Base-by-base conservation (phyloP, 2,888 invertebrate species). In the Agrotis clavis region DNA sequence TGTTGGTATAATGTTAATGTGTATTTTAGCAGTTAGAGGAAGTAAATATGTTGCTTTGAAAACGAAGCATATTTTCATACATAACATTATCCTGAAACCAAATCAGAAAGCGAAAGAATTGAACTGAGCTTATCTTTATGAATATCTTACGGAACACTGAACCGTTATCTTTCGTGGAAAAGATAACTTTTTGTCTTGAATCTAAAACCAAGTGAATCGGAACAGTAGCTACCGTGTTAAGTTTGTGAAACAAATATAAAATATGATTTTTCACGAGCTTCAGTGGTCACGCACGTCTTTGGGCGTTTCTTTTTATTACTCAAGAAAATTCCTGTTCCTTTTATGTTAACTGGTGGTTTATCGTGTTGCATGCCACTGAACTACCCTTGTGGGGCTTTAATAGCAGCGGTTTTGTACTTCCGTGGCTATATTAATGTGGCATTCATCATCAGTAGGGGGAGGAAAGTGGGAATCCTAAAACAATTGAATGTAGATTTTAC, bases 281-380 rank as follows among this genome's bases (percentile, higher is more conserved):
- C 85, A 87, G 83, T 91, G 93, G 93, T 94, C 94, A 94, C 94
- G 94, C 94, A 94, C 89, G 83, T 86, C 87, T 90, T 88, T 87
- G 87, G 90, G 89, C 89, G 90, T 91, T 92, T 89, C 91, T 91
- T 92, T 92, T 92, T 93, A 92, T 92, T 92, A 90, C 89, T 90
- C 85, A 90, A 92, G 92, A 90, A 88, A 93, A 92, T 91, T 90
- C 89, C 88, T 92, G 91, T 89, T 92, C 89, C 92, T 92, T 94
- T 94, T 93, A 94, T 93, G 93, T 92, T 92, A 93, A 92, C 92
- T 90, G 90, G 90, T 89, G 89, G 88, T 93, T 93, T 94, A 92
- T 93, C 92, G 94, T 92, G 91, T 93, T 92, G 92, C 94, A 94
- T 94, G 94, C 92, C 89, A 90, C 88, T 89, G 91, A 92, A 88